Evolutionary conservation across 35 echinoderm and acorn worm species (phyloP).

Genomic region (Lytechinus variegatus): DNA sequence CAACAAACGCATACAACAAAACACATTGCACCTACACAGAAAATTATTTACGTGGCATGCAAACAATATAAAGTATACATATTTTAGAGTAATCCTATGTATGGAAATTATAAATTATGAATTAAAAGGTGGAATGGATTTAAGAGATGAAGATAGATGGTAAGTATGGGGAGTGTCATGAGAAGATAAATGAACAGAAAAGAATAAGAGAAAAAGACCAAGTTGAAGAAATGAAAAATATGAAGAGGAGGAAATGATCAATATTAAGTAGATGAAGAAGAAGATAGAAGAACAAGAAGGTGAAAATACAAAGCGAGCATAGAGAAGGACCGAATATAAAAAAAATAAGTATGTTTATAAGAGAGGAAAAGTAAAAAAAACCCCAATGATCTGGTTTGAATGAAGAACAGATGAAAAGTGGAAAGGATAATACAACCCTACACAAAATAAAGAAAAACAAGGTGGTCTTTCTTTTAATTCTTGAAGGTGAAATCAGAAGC

Average conservation of each 20-base stretch:
- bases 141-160: neutral
- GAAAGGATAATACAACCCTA: neutral
- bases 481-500: neutral
- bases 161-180: no score
- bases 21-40: neutral
- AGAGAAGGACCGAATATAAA: neutral
- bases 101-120: no score
- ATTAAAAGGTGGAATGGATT: no score
- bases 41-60: slow-evolving; percentile 2
- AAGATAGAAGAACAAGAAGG: neutral
- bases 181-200: neutral
- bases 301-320: neutral
- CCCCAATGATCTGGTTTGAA: neutral
- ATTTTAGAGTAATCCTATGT: no score
- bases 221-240: neutral
- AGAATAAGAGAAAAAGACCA: neutral
- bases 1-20: neutral
- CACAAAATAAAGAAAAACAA: neutral
- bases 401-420: neutral
- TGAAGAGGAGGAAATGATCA: neutral
- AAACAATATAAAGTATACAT: neutral
- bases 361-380: no score
- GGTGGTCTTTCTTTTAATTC: neutral
- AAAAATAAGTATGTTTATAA: neutral
- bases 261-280: neutral